Conservation (phyloP, 2,888 invertebrate species). For the Petrophora chlorosata region DNA sequence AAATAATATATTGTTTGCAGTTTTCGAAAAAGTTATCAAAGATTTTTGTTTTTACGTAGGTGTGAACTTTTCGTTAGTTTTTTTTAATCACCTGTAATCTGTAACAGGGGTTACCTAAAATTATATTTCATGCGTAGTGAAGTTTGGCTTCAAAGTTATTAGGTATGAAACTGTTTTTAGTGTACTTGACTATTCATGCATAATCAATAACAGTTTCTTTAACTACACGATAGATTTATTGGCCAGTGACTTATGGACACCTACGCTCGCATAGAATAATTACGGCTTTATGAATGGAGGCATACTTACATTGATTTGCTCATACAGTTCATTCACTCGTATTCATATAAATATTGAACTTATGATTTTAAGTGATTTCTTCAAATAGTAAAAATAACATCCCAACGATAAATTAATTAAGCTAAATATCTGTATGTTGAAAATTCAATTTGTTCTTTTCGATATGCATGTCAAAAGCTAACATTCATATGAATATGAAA, state of each 20-base stretch:
- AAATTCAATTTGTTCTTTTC: background rate
- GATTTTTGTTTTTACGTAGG: too few relatives aligned
- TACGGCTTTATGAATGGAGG: slow-evolving; percentile 67
- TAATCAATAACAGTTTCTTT: slow-evolving; percentile 4
- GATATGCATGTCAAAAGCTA: background rate
- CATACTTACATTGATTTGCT: slow-evolving; percentile 59
- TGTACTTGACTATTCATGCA: too few relatives aligned
- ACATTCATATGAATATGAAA: slow-evolving; percentile 17
- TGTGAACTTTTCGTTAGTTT: too few relatives aligned
- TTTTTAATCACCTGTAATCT: too few relatives aligned
- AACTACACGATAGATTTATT: slow-evolving; percentile 48
- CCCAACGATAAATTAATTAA: background rate
- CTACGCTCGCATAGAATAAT: slow-evolving; percentile 63
- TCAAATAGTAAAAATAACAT: too few relatives aligned
- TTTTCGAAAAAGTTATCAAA: too few relatives aligned
- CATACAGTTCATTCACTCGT: slow-evolving; percentile 61
- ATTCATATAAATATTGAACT: slow-evolving; percentile 28
- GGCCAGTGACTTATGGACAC: slow-evolving; percentile 60
- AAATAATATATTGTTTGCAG: too few relatives aligned
- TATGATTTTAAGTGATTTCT: background rate
- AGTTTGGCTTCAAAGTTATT: too few relatives aligned
- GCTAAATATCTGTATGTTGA: background rate
- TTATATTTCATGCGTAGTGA: too few relatives aligned
- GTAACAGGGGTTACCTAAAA: too few relatives aligned
- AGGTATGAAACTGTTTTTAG: too few relatives aligned